Base-by-base conservation (phyloP, 2,888 invertebrate genomes). In the Lepidocyrtinus sp. region DNA sequence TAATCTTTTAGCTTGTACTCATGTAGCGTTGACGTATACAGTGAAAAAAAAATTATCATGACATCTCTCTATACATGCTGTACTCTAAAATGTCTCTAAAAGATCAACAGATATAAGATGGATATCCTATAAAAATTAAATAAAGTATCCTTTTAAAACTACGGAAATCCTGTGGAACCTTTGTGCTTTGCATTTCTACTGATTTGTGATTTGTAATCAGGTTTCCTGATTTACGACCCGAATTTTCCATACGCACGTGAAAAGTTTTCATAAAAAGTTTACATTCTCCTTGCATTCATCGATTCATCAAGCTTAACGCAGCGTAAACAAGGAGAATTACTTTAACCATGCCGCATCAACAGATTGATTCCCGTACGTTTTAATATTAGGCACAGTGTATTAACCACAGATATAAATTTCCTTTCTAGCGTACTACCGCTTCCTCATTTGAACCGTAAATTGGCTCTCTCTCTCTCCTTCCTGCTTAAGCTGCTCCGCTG, bases 101-200 rank as follows among this genome's bases (percentile, higher is more conserved):
- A 62, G 22, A 25, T 62, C 25, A 24, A 25, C 25, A 25, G 25
- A 62, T 62, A 62, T 62, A 22, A 24, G 12, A 62, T 21, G 22
- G 24, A 62, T 65, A 65, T 65, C 26, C 19, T 25, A 65, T 65
- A 77, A 61, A 67, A 71, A 27, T 70, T 19, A 77, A 72, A 71
- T 72, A 77, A 73, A 72, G 50, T 50, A 69, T 71, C 71, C 77
- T 72, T 78, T 77, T 71, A 77, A 77, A n/a, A 77, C 59, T 67
- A 77, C 36, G 46, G 22, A 25, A 21, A 24, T 19, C 63, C n/a
- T n/a, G n/a, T n/a, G n/a, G n/a, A n/a, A n/a, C n/a, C n/a, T n/a
- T n/a, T n/a, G n/a, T n/a, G n/a, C n/a, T n/a, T n/a, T n/a, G n/a
- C n/a, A n/a, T n/a, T n/a, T n/a, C n/a, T n/a, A n/a, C n/a, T n/a